Base-by-base conservation (phyloP, 2,888 invertebrate genomes). In the Xestia ashworthii region DNA sequence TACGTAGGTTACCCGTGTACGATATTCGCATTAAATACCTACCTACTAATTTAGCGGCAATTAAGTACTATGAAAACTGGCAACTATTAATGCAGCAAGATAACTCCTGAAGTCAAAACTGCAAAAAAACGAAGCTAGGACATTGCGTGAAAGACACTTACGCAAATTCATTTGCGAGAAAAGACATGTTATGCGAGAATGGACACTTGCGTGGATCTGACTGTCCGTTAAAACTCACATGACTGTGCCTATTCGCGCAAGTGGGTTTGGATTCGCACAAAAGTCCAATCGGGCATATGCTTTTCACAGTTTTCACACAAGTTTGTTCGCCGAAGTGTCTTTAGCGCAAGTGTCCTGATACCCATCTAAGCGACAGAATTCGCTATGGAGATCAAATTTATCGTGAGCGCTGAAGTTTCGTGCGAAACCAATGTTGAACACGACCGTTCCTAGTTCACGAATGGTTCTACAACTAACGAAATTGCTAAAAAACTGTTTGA, bases 351-450 rank as follows among this genome's bases (percentile, higher is more conserved):
- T 58, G 25, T 14, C 58, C 25, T 14, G 58, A 16, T 58, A 16
- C 6, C 58, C 14, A 25, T 25, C 58, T 88, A 90, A 91, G 87
- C 86, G 81, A 77, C 73, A 80, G 76, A 86, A 91, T 93, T 93
- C 89, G 92, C 83, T 80, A 90, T 91, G 93, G 90, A 90, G 87
- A 91, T 93, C 89, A 90, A 89, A 90, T 90, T 90, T 87, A 89
- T 89, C 88, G 87, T 90, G 87, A 88, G 83, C 83, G 74, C 80
- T 64, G 76, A 73, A 80, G 85, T 83, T 84, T 87, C 87, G 90
- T 88, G 91, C 91, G 90, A 88, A 90, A 83, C 92, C 89, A 92
- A 93, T 91, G 89, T 89, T 85, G 83, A 89, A 88, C 90, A 89
- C 90, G 90, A 90, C 86, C 76, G 78, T 79, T 89, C 73, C 87